These are phyloP conservation scores for Rostratula benghalensis DNA, from an alignment of 2,113 vertebrate species.

Conservation along the genomic window DNA sequence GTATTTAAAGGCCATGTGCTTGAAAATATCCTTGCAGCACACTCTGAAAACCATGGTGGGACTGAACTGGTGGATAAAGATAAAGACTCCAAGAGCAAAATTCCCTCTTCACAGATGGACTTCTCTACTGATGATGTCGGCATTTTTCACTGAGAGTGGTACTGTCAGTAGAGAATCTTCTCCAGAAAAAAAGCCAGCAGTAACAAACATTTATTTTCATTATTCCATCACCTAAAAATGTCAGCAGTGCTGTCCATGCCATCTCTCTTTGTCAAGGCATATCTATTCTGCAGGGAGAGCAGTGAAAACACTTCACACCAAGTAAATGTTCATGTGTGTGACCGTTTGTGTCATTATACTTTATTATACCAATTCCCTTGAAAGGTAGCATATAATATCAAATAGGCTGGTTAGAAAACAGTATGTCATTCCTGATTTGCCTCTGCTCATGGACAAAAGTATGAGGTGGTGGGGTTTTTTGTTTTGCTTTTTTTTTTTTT, in stretches of 20 bases:
- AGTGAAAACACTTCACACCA: slow-evolving; percentile 40
- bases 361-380: slow-evolving; percentile 6
- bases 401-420: not conserved
- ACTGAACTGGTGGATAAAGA: not conserved
- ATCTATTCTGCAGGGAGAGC: not conserved
- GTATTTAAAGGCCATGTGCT: not conserved
- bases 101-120: not conserved
- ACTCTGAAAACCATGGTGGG: not conserved
- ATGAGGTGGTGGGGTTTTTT: not conserved
- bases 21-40: not conserved
- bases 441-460: slow-evolving; percentile 11
- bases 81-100: not conserved
- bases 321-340: slow-evolving; percentile 10
- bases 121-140: not conserved
- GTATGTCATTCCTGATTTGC: slow-evolving; percentile 31
- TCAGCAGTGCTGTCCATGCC: slow-evolving; percentile 26
- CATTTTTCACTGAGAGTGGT: not conserved
- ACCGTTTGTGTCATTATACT: not conserved
- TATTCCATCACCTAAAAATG: slow-evolving; percentile 31
- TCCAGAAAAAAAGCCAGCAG: not conserved
- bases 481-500: not conserved
- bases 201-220: not conserved
- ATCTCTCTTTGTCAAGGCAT: not conserved
- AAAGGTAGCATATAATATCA: slow-evolving; percentile 17
- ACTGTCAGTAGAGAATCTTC: slow-evolving; percentile 13